Base-by-base conservation (phyloP, 2,113 vertebrate genomes). In the Acrocephalus kingi region DNA sequence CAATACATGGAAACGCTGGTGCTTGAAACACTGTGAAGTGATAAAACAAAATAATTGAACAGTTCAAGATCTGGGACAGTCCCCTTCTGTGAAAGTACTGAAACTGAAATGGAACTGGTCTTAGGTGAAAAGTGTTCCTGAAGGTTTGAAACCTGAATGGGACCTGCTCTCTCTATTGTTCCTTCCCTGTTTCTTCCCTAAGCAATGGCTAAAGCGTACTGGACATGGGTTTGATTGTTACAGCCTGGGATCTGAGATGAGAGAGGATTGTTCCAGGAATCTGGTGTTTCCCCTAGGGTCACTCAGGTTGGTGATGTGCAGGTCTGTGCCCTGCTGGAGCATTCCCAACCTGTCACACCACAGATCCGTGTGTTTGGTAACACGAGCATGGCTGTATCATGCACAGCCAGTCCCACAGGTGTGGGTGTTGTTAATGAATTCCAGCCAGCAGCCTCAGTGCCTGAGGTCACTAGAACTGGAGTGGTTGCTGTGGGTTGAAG, bases 21-120 rank as follows among this genome's bases (percentile, higher is more conserved):
- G 99, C 99, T 99, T 99, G 98, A 99, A 98, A 99, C 99, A 99
- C 99, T 99, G 99, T 99, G 99, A 99, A 98, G 98, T 97, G 97
- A 98, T 97, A 94, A 95, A 87, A 84, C 93, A 87, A 85, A 89
- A 96, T 45, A 77, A 73, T 33, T 91, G 96, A 98, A 98, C 98
- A 96, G 97, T 97, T 98, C 96, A 98, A 98, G 98, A 98, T 98
- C 97, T 97, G 98, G 98, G 97, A 98, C 97, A 97, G 98, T 98
- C 98, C 94, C 94, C 97, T 97, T 97, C 96, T 97, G 94, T 97
- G 96, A 96, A 95, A 97, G 82, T 96, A 93, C 97, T 97, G 97
- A 98, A 96, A 96, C 95, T 84, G 90, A 97, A 96, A 96, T 87
- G 89, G 96, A 97, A 95, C 97, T 97, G 94, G 96, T 97, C 95